Conservation (phyloP, 2,113 vertebrate genomes). For the Xiphophorus couchianus region DNA sequence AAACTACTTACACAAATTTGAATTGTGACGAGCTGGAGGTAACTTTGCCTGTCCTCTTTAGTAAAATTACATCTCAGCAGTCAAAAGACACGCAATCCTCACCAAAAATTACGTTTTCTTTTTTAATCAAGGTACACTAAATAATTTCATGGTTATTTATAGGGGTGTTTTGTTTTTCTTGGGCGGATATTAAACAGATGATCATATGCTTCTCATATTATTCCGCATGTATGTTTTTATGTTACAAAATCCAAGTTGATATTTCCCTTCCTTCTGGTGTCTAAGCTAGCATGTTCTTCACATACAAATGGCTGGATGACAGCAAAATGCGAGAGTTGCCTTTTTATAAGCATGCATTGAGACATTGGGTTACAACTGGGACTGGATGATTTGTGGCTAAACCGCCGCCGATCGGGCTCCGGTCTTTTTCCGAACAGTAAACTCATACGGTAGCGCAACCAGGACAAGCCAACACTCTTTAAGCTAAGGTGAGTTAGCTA, state of each 20-base stretch:
- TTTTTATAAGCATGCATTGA: constrained; percentile 13
- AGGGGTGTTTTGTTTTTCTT: constrained; percentile 26
- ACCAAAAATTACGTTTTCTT: no score
- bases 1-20: not conserved
- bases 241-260: not conserved
- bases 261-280: constrained; percentile 7
- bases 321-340: constrained; percentile 18
- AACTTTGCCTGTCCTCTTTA: not conserved
- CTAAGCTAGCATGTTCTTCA: not conserved
- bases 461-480: not conserved
- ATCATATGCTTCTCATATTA: not conserved
- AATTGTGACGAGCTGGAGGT: not conserved
- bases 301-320: constrained; percentile 12
- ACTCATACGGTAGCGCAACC: not conserved
- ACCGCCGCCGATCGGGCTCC: no score
- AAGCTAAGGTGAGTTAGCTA: not conserved
- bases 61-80: no score
- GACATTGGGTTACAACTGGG: not conserved
- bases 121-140: no score
- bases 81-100: no score
- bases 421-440: no score
- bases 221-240: not conserved
- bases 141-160: not conserved
- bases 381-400: not conserved
- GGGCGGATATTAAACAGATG: not conserved